phyloP scores from a whole-genome alignment of 64 coral and sea anemone species.

The Porites australiensis region DNA sequence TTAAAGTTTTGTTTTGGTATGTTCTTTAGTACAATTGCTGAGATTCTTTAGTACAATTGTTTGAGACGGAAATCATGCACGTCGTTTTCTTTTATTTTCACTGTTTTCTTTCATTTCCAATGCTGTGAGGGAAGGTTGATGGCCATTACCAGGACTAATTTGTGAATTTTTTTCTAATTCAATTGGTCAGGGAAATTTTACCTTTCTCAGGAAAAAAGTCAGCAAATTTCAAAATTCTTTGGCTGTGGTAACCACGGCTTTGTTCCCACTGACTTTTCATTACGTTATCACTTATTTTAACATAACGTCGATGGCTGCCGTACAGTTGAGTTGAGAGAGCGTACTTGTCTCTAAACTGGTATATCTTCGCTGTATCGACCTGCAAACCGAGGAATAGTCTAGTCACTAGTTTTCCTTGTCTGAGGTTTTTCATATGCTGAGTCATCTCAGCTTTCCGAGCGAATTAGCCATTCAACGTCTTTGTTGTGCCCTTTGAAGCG shows the following conservation, averaged over 20 bases:
- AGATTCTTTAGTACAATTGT: too few relatives aligned
- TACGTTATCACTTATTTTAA: background rate
- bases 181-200: too few relatives aligned
- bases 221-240: too few relatives aligned
- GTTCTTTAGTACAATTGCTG: too few relatives aligned
- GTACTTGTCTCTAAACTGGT: background rate
- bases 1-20: too few relatives aligned
- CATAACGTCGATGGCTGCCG: background rate
- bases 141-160: too few relatives aligned
- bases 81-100: too few relatives aligned
- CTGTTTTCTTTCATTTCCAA: too few relatives aligned
- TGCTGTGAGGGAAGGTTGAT: too few relatives aligned
- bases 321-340: background rate
- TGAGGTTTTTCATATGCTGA: background rate
- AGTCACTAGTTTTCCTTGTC: constrained; percentile 2
- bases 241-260: background rate
- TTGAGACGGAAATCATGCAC: too few relatives aligned
- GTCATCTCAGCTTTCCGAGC: background rate
- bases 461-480: background rate
- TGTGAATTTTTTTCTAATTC: too few relatives aligned
- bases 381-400: background rate
- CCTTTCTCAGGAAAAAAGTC: too few relatives aligned
- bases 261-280: background rate
- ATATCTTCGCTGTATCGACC: constrained; percentile 11
- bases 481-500: background rate